These are phyloP conservation scores for Pipistrellus nathusii DNA, from an alignment of 2,797 vertebrate species.

Conservation along the genomic window DNA sequence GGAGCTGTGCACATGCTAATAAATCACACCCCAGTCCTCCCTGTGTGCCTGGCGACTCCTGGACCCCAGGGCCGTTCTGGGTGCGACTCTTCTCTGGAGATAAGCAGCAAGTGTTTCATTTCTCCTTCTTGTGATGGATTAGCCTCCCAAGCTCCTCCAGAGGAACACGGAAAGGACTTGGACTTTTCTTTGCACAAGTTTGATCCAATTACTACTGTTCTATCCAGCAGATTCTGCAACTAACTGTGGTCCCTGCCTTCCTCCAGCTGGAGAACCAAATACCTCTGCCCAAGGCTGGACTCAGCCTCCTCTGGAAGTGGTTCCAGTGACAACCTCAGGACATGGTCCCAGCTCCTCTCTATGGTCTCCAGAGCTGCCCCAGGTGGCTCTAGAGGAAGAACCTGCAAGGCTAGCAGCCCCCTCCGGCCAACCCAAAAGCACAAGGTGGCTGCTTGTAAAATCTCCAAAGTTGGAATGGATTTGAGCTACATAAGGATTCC, in stretches of 20 bases:
- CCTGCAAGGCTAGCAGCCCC: background rate
- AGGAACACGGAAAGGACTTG: conserved; percentile 79
- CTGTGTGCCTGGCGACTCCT: conserved; percentile 74
- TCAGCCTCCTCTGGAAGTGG: background rate
- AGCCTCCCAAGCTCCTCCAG: conserved; percentile 78
- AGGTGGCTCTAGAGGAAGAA: background rate
- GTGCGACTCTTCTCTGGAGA: conserved; percentile 75
- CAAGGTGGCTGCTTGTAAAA: background rate
- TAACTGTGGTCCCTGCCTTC: conserved; percentile 39
- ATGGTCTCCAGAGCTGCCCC: background rate
- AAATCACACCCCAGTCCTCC: conserved; percentile 84
- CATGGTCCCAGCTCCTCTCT: background rate
- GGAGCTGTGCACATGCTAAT: conserved; percentile 82
- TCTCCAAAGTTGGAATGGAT: background rate
- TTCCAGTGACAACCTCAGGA: background rate
- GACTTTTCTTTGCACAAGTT: conserved; percentile 82
- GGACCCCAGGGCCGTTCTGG: conserved; percentile 73
- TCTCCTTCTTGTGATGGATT: conserved; percentile 83
- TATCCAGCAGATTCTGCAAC: conserved; percentile 75
- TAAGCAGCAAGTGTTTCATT: conserved; percentile 80
- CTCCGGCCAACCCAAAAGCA: background rate
- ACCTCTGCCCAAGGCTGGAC: background rate
- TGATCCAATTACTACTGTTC: conserved; percentile 78
- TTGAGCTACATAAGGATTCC: background rate
- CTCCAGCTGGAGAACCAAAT: background rate